phyloP scores from a whole-genome alignment of 1,140 invertebrate species.

The Drosophila ambigua region DNA sequence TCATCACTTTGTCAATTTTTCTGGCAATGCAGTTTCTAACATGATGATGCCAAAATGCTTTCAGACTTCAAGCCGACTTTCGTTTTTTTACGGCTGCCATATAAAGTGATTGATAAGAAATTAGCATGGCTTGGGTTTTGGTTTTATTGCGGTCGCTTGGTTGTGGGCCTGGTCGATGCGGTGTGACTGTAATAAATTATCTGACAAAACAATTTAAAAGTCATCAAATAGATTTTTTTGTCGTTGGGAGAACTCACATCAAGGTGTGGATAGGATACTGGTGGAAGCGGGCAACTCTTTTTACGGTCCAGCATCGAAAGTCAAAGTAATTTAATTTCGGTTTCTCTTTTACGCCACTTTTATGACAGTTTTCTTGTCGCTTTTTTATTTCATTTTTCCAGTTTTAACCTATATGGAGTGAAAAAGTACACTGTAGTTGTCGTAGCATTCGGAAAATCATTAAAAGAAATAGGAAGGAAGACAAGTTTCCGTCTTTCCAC shows the following conservation, averaged over 20 bases:
- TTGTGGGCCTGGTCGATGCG: too few relatives aligned
- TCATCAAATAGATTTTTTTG: slow-evolving; percentile 44
- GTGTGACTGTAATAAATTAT: slow-evolving; percentile 54
- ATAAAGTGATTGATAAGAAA: slow-evolving; percentile 40
- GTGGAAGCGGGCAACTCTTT: slow-evolving; percentile 9
- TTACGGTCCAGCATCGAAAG: slow-evolving; percentile 49
- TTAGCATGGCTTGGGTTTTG: slow-evolving; percentile 52
- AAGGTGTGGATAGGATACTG: too few relatives aligned
- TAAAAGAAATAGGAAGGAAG: too few relatives aligned
- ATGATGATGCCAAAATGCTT: slow-evolving; percentile 48
- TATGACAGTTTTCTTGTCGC: slow-evolving; percentile 27
- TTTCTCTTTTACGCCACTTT: slow-evolving; percentile 33
- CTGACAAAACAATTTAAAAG: slow-evolving; percentile 62
- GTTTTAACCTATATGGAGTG: too few relatives aligned
- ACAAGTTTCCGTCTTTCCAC: too few relatives aligned
- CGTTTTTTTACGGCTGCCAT: slow-evolving; percentile 34
- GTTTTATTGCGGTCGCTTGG: slow-evolving; percentile 45
- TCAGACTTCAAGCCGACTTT: slow-evolving; percentile 45
- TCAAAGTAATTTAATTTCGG: slow-evolving; percentile 65
- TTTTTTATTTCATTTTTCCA: slow-evolving; percentile 29
- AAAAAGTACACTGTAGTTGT: too few relatives aligned
- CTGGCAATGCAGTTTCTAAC: slow-evolving; percentile 42
- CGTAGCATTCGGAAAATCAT: too few relatives aligned
- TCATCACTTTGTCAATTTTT: slow-evolving; percentile 53
- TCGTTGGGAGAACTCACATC: neutral